phyloP scores from a whole-genome alignment of 2,113 vertebrate genomes.

The Reinhardtius hippoglossoides region DNA sequence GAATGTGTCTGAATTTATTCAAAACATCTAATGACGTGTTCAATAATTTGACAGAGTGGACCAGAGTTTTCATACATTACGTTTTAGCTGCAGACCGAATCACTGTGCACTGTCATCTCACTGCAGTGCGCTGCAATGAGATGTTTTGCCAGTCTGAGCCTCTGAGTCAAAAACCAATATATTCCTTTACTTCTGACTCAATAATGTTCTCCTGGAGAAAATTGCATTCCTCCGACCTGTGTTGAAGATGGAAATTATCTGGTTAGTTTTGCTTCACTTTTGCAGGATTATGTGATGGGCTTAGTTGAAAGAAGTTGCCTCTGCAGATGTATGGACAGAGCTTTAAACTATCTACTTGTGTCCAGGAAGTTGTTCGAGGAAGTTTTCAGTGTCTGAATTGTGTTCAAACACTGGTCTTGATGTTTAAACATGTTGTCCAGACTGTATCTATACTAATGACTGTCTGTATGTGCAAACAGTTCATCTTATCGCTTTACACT shows the following conservation, averaged over 20 bases:
- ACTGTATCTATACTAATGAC: no score
- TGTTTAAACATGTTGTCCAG: not conserved
- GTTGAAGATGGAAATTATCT: constrained; percentile 55
- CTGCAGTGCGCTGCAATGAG: constrained; percentile 26
- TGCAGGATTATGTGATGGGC: constrained; percentile 60
- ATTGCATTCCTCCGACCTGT: constrained; percentile 51
- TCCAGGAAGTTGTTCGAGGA: no score
- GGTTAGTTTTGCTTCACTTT: constrained; percentile 59
- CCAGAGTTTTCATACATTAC: constrained; percentile 13
- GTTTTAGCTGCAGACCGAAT: not conserved
- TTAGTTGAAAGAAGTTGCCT: constrained; percentile 46
- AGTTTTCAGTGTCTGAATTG: no score
- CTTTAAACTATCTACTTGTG: constrained; percentile 15
- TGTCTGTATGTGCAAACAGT: no score
- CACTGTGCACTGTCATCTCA: constrained; percentile 2
- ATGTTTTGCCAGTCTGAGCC: constrained; percentile 63
- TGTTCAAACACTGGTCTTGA: not conserved
- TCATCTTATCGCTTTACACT: no score
- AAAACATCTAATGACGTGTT: not conserved
- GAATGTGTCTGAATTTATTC: not conserved
- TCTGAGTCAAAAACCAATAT: constrained; percentile 65
- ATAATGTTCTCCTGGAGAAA: constrained; percentile 61
- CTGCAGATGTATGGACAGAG: constrained; percentile 25
- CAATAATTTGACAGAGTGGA: constrained; percentile 14
- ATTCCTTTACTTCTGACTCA: constrained; percentile 60